Percentiles rank a stretch among this genome's conserved stretches.
phyloP scores from a whole-genome alignment of 1,140 invertebrate genomes.

The Catajapyx aquilonaris region DNA sequence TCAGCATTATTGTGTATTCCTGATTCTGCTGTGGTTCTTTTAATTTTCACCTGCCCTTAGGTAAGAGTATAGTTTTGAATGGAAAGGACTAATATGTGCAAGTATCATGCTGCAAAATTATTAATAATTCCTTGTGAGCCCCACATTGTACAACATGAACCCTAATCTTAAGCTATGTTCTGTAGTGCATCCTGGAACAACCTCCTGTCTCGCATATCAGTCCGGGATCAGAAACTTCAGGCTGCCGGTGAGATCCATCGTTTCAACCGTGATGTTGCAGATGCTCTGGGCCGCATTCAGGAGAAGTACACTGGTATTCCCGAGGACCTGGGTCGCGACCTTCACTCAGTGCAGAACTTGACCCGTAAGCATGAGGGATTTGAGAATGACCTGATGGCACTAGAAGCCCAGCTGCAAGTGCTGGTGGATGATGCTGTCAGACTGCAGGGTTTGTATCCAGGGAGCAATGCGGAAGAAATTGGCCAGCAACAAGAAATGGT shows the following conservation, averaged over 20 bases:
- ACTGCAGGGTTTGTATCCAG: slow-evolving; percentile 73
- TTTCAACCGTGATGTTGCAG: slow-evolving; percentile 88
- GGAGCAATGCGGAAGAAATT: slow-evolving; percentile 76
- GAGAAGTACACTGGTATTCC: slow-evolving; percentile 67
- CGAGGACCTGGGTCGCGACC: slow-evolving; percentile 64
- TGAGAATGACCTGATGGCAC: slow-evolving; percentile 81
- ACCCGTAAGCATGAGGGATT: slow-evolving; percentile 79
- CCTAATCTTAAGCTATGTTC: too few species aligned
- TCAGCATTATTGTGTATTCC: too few species aligned
- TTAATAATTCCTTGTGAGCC: too few species aligned
- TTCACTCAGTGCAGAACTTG: slow-evolving; percentile 65
- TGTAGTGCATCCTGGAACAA: slow-evolving; percentile 72
- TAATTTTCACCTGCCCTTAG: too few species aligned
- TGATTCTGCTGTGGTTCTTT: too few species aligned
- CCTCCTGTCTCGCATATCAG: slow-evolving; percentile 62
- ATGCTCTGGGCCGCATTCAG: slow-evolving; percentile 72
- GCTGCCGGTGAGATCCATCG: slow-evolving; percentile 90
- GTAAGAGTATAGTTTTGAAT: too few species aligned
- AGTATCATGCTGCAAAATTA: too few species aligned
- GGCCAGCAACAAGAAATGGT: slow-evolving; percentile 63
- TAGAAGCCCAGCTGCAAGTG: slow-evolving; percentile 78
- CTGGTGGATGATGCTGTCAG: slow-evolving; percentile 77
- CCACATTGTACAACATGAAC: too few species aligned
- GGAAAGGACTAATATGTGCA: too few species aligned
- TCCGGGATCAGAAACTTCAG: slow-evolving; percentile 61